A percentile compares a stretch with the other conserved stretches of the same genome.
Conservation (phyloP, 2,113 vertebrate genomes). For the Pelecanoides urinatrix region DNA sequence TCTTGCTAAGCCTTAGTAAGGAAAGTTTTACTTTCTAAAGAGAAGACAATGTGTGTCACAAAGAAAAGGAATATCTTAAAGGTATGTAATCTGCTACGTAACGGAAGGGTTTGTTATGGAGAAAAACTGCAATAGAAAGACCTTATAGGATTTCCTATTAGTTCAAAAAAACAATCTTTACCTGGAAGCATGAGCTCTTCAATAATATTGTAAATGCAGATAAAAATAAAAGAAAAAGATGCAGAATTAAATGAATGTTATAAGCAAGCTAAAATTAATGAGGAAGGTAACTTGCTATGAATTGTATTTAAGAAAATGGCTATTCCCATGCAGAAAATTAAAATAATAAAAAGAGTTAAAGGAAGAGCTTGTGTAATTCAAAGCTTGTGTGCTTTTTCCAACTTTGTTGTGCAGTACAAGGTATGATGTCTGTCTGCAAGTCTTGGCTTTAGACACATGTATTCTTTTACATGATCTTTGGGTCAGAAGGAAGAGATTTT, state of each 20-base stretch:
- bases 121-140: not conserved
- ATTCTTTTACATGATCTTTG: not conserved
- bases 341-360: not conserved
- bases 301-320: not conserved
- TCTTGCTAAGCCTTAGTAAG: not conserved
- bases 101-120: slow-evolving; percentile 14
- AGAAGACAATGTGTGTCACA: not conserved
- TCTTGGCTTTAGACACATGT: not conserved
- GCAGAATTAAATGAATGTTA: not conserved
- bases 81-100: not conserved
- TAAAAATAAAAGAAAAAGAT: not conserved
- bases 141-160: not conserved
- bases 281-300: not conserved
- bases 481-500: not conserved
- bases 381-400: not conserved
- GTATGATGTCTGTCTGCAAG: not conserved
- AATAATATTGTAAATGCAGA: not conserved
- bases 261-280: not conserved
- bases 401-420: not conserved
- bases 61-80: slow-evolving; percentile 1
- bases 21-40: slow-evolving; percentile 42
- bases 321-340: not conserved
- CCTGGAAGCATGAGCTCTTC: not conserved
- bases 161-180: not conserved
- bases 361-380: not conserved